Evolutionary conservation across 2,888 invertebrate genomes (phyloP), one percentile per base, ranked within the genome.

Genomic region (Orchesella flavescens): DNA sequence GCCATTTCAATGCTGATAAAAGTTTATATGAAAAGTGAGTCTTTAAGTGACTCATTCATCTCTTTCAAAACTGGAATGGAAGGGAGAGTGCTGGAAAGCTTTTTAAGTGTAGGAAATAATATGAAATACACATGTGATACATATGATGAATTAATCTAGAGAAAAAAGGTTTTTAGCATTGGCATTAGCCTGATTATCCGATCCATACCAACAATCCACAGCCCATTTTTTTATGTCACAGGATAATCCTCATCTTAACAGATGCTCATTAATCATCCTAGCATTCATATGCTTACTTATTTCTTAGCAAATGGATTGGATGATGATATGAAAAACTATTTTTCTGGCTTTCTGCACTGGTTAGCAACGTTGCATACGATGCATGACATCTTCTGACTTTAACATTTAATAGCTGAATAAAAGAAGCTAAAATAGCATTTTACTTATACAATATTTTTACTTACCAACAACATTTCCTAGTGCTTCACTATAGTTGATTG

Each of bases 401-500:
- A n/a, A n/a, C n/a, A n/a, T n/a, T n/a, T n/a, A n/a, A n/a, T n/a
- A n/a, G n/a, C n/a, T n/a, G n/a, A n/a, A n/a, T n/a, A n/a, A n/a
- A n/a, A n/a, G n/a, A n/a, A n/a, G n/a, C n/a, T n/a, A n/a, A n/a
- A n/a, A n/a, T n/a, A n/a, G n/a, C n/a, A n/a, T n/a, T n/a, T n/a
- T n/a, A n/a, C n/a, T n/a, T n/a, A n/a, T n/a, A n/a, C n/a, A n/a
- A n/a, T n/a, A n/a, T n/a, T n/a, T n/a, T n/a, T n/a, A 74, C 63
- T 74, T 74, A 74, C 74, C 63, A 44, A 65, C 65, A 53, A 49
- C 65, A 49, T 65, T 69, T 17, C 66, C 76, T 15, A 59, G 13
- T 5, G 77, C 77, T 68, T 46, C 77, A 24, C 77, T 69, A 57
- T 57, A 66, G 66, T 76, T 57, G 43, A 76, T 76, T 34, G 68